Evolutionary conservation across 2,797 vertebrate species (phyloP), one percentile per base, ranked within the genome.

Genomic region (Acanthurus leucopareius): DNA sequence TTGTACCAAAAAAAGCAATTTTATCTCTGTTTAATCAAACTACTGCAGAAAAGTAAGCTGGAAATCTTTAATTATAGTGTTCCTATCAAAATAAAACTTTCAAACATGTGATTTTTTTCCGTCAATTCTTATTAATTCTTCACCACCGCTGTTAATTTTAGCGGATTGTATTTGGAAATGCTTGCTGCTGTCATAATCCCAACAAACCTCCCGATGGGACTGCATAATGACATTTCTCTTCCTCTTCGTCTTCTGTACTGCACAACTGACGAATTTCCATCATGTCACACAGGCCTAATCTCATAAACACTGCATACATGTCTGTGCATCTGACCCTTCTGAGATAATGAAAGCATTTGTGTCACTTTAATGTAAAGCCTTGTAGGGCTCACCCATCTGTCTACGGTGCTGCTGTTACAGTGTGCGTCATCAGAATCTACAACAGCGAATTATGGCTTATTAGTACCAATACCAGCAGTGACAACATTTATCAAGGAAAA

Each of bases 401-500:
- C 73, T 71, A 8, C 56, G 42, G 45, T 58, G 77, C 66, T 68
- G 81, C 59, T 51, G 71, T 84, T 87, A 64, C 78, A 82, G 69
- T 22, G 85, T 56, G 84, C 80, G 76, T 90, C 88, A 87, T 81
- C 82, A 48, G 69, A 71, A 79, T 82, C 61, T 84, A 62, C 86
- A 75, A 68, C 83, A 75, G 80, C 85, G 83, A 86, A 94, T 94
- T 93, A 92, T 83, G 77, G 77, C 88, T 91, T 94, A 92, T 94
- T 94, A 93, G 89, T 86, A 87, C 80, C 86, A 77, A 86, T 86
- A 91, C 87, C 81, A 87, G 86, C 83, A 64, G 86, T 91, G 91
- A 93, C 92, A 91, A 90, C 88, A 90, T 89, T 91, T 94, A 93
- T 92, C 91, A 92, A 68, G 75, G 82, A 88, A 91, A 88, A 85